Percentiles rank a stretch among this genome's conserved stretches.
phyloP scores from a whole-genome alignment of 1,140 invertebrate genomes.

The Anthonomus grandis region DNA sequence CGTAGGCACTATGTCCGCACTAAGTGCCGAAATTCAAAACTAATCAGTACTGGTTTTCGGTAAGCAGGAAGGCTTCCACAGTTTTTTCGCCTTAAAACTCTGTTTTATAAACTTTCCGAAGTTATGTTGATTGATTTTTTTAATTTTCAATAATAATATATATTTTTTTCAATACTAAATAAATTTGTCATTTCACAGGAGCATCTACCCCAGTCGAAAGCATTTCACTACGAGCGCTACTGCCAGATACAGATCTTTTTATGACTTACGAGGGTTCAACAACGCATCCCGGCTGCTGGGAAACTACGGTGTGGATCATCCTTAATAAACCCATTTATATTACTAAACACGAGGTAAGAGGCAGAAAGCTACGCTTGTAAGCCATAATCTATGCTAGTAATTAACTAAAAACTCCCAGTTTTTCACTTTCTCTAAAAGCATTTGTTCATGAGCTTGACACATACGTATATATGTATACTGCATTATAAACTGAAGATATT shows the following conservation, averaged over 20 bases:
- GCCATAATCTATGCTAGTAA: conserved; percentile 27
- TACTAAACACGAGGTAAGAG: conserved; percentile 78
- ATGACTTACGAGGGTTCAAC: conserved; percentile 98
- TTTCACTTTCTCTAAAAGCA: conserved; percentile 6
- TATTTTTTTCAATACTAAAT: too few relatives aligned
- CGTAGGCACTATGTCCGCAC: too few relatives aligned
- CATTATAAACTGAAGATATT: too few relatives aligned
- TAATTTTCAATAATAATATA: not conserved
- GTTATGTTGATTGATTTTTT: too few relatives aligned
- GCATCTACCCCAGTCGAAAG: conserved; percentile 75
- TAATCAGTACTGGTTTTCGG: too few relatives aligned
- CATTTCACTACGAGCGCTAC: conserved; percentile 74
- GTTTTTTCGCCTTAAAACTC: too few relatives aligned
- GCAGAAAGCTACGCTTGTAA: conserved; percentile 19
- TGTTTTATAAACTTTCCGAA: too few relatives aligned
- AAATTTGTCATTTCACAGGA: conserved; percentile 56
- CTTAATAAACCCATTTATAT: conserved; percentile 96
- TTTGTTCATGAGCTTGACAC: not conserved
- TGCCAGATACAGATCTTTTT: conserved; percentile 86
- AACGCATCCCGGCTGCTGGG: conserved; percentile 91
- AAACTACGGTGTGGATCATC: conserved; percentile 92
- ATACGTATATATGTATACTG: too few relatives aligned
- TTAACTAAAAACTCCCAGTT: conserved; percentile 19
- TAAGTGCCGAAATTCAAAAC: too few relatives aligned
- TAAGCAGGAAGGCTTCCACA: too few relatives aligned